Evolutionary conservation across 2,797 vertebrate species (phyloP), one percentile per base, ranked within the genome.

Genomic region (Rhadinocentrus ornatus): DNA sequence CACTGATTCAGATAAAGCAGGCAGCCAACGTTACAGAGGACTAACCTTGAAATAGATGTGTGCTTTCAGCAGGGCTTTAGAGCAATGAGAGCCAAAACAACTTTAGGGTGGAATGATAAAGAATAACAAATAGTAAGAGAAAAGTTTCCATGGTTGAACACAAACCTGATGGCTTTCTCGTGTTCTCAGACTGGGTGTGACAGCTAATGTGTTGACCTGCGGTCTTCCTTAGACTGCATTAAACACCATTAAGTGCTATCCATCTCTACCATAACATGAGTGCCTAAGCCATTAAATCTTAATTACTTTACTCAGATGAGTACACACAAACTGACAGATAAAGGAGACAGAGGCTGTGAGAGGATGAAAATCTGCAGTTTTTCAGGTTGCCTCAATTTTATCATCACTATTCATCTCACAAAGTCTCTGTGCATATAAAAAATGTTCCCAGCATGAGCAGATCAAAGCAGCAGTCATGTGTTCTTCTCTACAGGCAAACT

Each of bases 381-480:
- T 78, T 75, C 13, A 76, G 60, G 65, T 69, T 80, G 76, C 78
- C 67, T 73, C 73, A 85, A 15, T 84, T 76, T 69, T 67, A 75
- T 71, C 59, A 82, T 85, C 75, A 75, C 34, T 80, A 86, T 87
- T 87, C 83, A 81, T 86, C 77, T 85, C 44, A 32, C 77, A 66
- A 29, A 74, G 72, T 16, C 60, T 71, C 63, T 78, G 77, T 62
- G 73, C 71, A 73, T 64, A 69, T 76, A 53, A 26, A 78, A 84
- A 89, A 83, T 72, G 66, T 76, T 84, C 75, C 78, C 80, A 85
- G 86, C 66, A 78, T 2, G 18, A 81, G 70, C 35, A 75, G 83
- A 91, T 92, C 81, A 92, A 92, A 91, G 75, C 69, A 59, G 64
- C 52, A 83, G 80, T 81, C 82, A 82, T 83, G 83, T 87, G 86